Evolutionary conservation across 2,797 vertebrate species (phyloP).

Genomic region (Mus caroli): DNA sequence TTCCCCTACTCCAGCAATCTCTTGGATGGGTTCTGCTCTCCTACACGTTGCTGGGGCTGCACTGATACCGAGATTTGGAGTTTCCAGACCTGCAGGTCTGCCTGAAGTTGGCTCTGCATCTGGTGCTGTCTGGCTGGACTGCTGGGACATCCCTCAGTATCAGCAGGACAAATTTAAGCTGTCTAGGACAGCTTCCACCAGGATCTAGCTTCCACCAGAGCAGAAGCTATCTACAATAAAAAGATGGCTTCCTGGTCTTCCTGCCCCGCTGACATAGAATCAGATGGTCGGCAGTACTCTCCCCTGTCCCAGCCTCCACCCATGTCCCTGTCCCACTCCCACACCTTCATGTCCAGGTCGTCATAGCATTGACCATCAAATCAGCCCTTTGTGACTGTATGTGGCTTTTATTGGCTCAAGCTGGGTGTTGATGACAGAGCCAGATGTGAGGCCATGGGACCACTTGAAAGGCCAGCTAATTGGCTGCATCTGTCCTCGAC

Average conservation of each 20-base stretch:
- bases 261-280: background rate
- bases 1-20: fast-evolving
- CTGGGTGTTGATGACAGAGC: slow-evolving; percentile 87
- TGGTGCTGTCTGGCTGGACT: background rate
- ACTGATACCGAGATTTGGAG: fast-evolving
- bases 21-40: background rate
- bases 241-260: background rate
- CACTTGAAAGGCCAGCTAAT: slow-evolving; percentile 90
- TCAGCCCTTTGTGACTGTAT: slow-evolving; percentile 84
- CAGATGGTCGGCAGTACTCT: background rate
- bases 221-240: fast-evolving
- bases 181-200: background rate
- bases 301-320: background rate
- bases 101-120: background rate
- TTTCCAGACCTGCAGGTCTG: background rate
- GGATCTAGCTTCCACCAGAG: background rate
- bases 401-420: slow-evolving; percentile 89
- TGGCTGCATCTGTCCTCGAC: slow-evolving; percentile 88
- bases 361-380: slow-evolving; percentile 73
- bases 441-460: slow-evolving; percentile 90
- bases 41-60: background rate
- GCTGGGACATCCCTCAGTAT: background rate
- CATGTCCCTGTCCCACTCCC: background rate
- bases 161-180: background rate
- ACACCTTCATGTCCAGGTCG: background rate